A percentile compares a stretch with the other conserved stretches of the same genome.
These are phyloP conservation scores for Myrmophylax atrothorax DNA, from an alignment of 2,113 vertebrate species.

Conservation along the genomic window DNA sequence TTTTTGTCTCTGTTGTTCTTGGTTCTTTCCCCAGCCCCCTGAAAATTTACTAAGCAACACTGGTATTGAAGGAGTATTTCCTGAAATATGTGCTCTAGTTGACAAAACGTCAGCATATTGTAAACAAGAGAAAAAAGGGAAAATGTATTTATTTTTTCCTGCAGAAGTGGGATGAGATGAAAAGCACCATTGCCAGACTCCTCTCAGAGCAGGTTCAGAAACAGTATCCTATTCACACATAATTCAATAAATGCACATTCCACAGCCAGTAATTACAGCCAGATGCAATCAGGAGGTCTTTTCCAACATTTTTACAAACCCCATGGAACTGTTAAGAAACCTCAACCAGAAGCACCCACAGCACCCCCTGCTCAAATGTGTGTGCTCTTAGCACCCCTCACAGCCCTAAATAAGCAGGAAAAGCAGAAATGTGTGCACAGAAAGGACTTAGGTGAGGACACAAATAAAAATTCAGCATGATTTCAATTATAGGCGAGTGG, in stretches of 20 bases:
- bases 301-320: slow-evolving; percentile 5
- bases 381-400: neutral
- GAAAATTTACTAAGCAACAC: neutral
- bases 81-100: neutral
- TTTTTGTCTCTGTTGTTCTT: neutral
- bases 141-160: neutral
- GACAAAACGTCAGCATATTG: neutral
- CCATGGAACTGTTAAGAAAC: neutral
- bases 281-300: slow-evolving; percentile 49
- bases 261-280: slow-evolving; percentile 39
- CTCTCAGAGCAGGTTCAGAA: neutral
- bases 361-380: neutral
- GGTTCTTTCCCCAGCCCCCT: neutral
- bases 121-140: neutral
- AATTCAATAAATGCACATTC: slow-evolving; percentile 60
- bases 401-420: neutral
- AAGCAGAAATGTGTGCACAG: neutral
- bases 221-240: slow-evolving; percentile 5
- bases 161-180: neutral
- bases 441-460: neutral
- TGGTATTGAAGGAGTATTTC: neutral
- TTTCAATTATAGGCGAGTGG: neutral
- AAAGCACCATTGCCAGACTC: slow-evolving; percentile 8
- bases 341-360: neutral
- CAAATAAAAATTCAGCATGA: neutral